Evolutionary conservation across 2,797 vertebrate species (phyloP), one percentile per base, ranked within the genome.

Genomic region (Sebastes goodei): DNA sequence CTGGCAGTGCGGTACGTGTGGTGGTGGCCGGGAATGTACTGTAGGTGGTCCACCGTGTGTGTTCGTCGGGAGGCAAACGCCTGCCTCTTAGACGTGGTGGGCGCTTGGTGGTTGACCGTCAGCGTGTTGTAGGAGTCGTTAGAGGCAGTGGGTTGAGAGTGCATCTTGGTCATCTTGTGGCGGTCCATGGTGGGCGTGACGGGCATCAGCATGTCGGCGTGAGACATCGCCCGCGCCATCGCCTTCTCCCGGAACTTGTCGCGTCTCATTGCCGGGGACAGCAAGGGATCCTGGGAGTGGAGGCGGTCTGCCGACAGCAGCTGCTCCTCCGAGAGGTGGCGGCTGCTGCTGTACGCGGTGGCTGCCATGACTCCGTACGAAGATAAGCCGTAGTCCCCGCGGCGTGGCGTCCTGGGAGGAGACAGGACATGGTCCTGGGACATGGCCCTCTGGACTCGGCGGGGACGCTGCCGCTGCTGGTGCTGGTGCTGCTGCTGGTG

Each of bases 31-130:
- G 98, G 97, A 80, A 98, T 97, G 84, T 97, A 98, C 92, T 99
- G 97, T 88, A 99, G 96, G 93, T 99, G 98, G 86, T 99, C 98
- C 84, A 99, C 98, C 0, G 98, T 99, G 96, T 99, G 99, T 92
- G 97, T 99, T 81, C 97, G 96, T 84, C 98, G 96, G 1, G 97
- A 97, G 91, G 98, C 98, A 11, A 99, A 99, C 0, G 97, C 98
- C 90, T 99, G 98, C 94, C 98, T 96, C 95, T 98, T 99, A 83
- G 97, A 97, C 0, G 97, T 94, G 23, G 94, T 94, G 23, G 94
- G 94, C 27, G 25, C 74, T 1, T 96, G 97, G 57, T 92, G 91
- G 95, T 95, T 97, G 90, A 98, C 95, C 83, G 96, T 94, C 92
- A 99, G 96, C 76, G 97, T 97, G 93, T 98, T 97, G 93, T 98